Conservation (phyloP, 2,888 invertebrate species). For the Hyposoter didymator region DNA sequence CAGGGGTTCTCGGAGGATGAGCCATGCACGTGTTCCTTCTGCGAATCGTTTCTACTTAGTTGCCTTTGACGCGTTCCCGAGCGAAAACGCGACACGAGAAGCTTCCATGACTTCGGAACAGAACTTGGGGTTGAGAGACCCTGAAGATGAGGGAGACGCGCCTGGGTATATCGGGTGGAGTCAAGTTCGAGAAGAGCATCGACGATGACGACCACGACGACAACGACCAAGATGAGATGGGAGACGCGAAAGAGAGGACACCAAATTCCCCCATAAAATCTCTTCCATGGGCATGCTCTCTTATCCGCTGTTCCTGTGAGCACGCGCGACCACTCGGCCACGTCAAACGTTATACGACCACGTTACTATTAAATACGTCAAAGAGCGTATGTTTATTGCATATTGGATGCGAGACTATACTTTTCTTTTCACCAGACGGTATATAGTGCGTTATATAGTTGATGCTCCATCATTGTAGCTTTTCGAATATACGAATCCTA, state of each 20-base stretch:
- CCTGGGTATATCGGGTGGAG: constrained; percentile 57
- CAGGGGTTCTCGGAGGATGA: constrained; percentile 64
- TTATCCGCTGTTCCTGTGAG: constrained; percentile 41
- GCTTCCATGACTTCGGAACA: neutral
- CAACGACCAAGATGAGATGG: constrained; percentile 56
- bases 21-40: constrained; percentile 44
- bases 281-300: constrained; percentile 67
- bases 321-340: constrained; percentile 68
- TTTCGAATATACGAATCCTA: neutral
- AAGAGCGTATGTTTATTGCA: constrained; percentile 83
- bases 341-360: constrained; percentile 83
- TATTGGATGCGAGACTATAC: constrained; percentile 79
- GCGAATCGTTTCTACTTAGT: constrained; percentile 19
- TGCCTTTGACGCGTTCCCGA: neutral
- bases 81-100: constrained; percentile 11
- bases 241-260: constrained; percentile 44
- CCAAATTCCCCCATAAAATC: constrained; percentile 72
- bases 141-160: constrained; percentile 43
- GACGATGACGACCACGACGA: constrained; percentile 19
- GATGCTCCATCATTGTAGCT: constrained; percentile 27
- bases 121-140: constrained; percentile 63
- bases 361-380: constrained; percentile 84
- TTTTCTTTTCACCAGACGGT: constrained; percentile 67
- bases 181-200: constrained; percentile 51
- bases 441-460: constrained; percentile 17